phyloP scores from a whole-genome alignment of 2,888 invertebrate species.

The Mythimna ferrago region DNA sequence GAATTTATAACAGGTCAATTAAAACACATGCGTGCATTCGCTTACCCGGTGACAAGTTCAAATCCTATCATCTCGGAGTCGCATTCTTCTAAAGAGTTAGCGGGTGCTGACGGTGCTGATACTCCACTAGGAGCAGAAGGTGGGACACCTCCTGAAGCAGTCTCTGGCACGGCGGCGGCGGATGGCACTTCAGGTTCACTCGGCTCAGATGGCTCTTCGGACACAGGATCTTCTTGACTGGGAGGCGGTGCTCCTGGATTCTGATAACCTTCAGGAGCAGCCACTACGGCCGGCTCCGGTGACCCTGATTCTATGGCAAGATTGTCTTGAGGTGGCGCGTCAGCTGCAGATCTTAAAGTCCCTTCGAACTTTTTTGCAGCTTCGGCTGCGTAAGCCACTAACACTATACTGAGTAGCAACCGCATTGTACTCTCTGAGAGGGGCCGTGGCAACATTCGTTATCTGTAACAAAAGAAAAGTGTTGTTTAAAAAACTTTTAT shows the following conservation, averaged over 20 bases:
- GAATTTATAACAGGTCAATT: slow-evolving; percentile 50
- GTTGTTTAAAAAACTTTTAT: slow-evolving; percentile 77
- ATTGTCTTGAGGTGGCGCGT: slow-evolving; percentile 88
- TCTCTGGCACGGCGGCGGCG: slow-evolving; percentile 83
- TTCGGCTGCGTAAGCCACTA: slow-evolving; percentile 85
- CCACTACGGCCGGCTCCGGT: slow-evolving; percentile 85
- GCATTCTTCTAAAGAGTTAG: slow-evolving; percentile 93
- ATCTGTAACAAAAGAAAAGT: slow-evolving; percentile 87
- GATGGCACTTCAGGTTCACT: slow-evolving; percentile 66
- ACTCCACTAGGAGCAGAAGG: slow-evolving; percentile 88
- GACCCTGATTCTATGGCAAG: slow-evolving; percentile 85
- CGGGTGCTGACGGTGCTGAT: slow-evolving; percentile 89
- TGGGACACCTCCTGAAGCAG: slow-evolving; percentile 85
- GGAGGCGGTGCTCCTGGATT: slow-evolving; percentile 84
- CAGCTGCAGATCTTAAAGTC: slow-evolving; percentile 86
- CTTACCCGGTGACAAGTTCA: slow-evolving; percentile 96
- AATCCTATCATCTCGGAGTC: slow-evolving; percentile 97
- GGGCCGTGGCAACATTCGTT: slow-evolving; percentile 86
- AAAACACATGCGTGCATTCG: slow-evolving; percentile 37
- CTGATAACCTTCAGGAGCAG: slow-evolving; percentile 85
- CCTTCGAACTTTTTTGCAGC: slow-evolving; percentile 88
- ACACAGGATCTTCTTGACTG: slow-evolving; percentile 60
- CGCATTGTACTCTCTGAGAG: slow-evolving; percentile 84
- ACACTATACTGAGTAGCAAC: slow-evolving; percentile 85
- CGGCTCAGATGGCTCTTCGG: slow-evolving; percentile 66